Evolutionary conservation across 1,140 invertebrate genomes (phyloP), one percentile per base, ranked within the genome.

Genomic region (Drosophila ambigua): DNA sequence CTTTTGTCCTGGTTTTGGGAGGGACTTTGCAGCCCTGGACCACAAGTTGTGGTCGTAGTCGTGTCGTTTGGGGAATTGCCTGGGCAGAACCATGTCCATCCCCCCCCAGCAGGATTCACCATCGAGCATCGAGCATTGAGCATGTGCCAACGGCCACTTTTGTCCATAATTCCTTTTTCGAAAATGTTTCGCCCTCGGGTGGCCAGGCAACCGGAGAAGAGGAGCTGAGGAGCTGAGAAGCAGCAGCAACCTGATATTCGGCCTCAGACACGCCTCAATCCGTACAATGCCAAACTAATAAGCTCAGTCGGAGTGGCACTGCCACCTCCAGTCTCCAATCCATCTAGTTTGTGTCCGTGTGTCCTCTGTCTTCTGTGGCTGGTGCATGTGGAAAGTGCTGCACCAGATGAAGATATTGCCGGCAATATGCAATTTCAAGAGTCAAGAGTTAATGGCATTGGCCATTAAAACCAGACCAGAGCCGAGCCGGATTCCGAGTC

Each of bases 1-100:
- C 83, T 88, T 88, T 88, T 88, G 79, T 89, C 72, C 81, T 78
- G 68, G 65, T 79, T 76, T 72, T 51, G 63, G 67, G 54, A 43
- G 63, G 44, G 31, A 35, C 31, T 35, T 8, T 9, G 24, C 54
- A 23, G 35, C 35, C 58, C 45, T 26, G 48, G 23, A 61, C 13
- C 13, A 50, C 63, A 57, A 69, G 66, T 58, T 44, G 54, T 49
- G 62, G 53, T 53, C 51, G 31, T 35, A 35, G 9, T 35, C 31
- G 31, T 35, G 31, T 35, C 9, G 51, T 53, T 53, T 53, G 31
- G 53, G 53, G 35, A 61, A 65, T 65, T 58, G 62, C 23, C 62
- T 58, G 45, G 61, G 61, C 16, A 23, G 61, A 6, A 54, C 61
- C 65, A 62, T 43, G 43, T 65, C 61, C 48, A 20, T 43, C 31